These are phyloP conservation scores for Acanthochromis polyacanthus DNA, from an alignment of 2,113 vertebrate species.

Conservation along the genomic window DNA sequence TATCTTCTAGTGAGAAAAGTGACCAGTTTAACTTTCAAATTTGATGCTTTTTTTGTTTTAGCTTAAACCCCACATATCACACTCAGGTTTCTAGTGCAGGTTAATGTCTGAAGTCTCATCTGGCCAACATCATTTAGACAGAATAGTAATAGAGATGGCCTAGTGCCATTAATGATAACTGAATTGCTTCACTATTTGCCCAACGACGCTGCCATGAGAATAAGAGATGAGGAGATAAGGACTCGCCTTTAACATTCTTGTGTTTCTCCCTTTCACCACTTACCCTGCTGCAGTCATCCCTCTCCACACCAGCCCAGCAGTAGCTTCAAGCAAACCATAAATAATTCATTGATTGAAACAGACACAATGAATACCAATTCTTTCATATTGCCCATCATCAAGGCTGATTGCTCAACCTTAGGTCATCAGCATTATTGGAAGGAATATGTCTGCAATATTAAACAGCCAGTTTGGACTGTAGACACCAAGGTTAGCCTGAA, in stretches of 20 bases:
- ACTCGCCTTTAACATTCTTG: constrained; percentile 62
- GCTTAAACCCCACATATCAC: neutral
- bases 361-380: constrained; percentile 85
- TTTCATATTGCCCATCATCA: constrained; percentile 81
- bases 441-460: constrained; percentile 75
- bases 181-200: constrained; percentile 37
- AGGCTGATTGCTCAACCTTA: constrained; percentile 81
- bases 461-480: constrained; percentile 61
- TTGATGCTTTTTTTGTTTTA: neutral
- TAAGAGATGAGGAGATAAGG: constrained; percentile 31
- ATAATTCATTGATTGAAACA: constrained; percentile 84
- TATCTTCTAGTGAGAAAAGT: neutral
- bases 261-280: constrained; percentile 56
- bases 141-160: constrained; percentile 26
- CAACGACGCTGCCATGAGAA: constrained; percentile 9
- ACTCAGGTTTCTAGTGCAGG: neutral
- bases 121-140: constrained; percentile 17
- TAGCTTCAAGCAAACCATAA: constrained; percentile 80
- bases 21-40: neutral
- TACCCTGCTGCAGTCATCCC: constrained; percentile 54
- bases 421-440: constrained; percentile 79
- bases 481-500: constrained; percentile 60
- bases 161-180: constrained; percentile 4
- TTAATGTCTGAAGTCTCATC: constrained; percentile 14
- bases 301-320: constrained; percentile 55